These are phyloP conservation scores for Anser cygnoides DNA, from an alignment of 2,113 vertebrate species.

Conservation along the genomic window DNA sequence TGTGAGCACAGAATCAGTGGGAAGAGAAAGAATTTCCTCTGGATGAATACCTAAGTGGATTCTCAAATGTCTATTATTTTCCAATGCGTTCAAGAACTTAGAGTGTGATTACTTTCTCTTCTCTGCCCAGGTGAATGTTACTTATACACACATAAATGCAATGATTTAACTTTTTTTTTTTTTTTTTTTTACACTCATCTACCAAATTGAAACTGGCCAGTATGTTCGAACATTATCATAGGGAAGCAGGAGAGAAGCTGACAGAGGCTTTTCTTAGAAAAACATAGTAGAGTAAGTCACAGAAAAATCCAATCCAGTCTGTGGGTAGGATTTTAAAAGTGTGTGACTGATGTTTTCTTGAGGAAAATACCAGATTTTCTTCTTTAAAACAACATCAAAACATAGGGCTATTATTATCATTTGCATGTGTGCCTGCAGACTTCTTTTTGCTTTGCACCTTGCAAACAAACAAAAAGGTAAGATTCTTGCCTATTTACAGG, in stretches of 20 bases:
- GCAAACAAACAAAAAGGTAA: slow-evolving; percentile 14
- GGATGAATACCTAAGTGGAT: not conserved
- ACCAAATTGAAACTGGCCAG: not conserved
- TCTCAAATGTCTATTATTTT: not conserved
- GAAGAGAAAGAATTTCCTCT: not conserved
- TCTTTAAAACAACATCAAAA: slow-evolving; percentile 49
- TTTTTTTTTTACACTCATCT: not conserved
- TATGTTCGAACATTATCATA: not conserved
- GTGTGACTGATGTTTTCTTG: slow-evolving; percentile 46
- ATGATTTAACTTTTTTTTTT: not conserved
- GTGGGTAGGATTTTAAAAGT: slow-evolving; percentile 26
- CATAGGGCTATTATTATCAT: not conserved
- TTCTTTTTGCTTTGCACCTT: not conserved
- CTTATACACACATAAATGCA: not conserved
- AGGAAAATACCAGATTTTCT: slow-evolving; percentile 45
- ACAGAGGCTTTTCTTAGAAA: slow-evolving; percentile 36
- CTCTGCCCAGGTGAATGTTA: not conserved
- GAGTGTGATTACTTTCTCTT: not conserved
- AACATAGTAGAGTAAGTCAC: not conserved
- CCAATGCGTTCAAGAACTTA: not conserved
- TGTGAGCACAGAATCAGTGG: not conserved
- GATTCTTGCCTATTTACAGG: not conserved
- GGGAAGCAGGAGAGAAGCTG: not conserved
- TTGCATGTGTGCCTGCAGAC: not conserved
- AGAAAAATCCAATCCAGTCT: slow-evolving; percentile 50